These are phyloP conservation scores for Panagrolaimus sp. DNA, from an alignment of 1,140 invertebrate genomes.

Conservation along the genomic window DNA sequence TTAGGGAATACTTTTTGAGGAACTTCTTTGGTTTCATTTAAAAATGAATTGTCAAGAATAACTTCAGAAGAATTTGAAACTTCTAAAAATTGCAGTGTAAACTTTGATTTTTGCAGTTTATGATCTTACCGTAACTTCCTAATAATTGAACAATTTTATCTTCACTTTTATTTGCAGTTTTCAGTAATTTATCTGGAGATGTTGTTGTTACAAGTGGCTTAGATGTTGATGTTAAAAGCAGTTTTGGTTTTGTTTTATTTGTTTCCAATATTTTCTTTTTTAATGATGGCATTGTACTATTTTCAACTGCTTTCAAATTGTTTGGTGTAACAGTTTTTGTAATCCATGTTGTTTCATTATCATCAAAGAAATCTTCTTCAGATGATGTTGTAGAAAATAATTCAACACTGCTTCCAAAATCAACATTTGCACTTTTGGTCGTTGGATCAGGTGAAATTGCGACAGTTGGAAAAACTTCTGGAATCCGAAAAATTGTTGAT, in stretches of 20 bases:
- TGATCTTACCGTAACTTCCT: no score
- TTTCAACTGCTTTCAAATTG: background rate
- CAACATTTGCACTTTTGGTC: background rate
- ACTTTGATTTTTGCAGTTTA: no score
- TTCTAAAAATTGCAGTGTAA: no score
- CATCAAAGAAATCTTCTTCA: background rate
- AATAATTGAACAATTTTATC: no score
- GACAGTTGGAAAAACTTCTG: background rate
- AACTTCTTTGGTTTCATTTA: background rate
- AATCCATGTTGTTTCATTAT: background rate
- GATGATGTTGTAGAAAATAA: background rate
- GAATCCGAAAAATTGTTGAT: constrained; percentile 10
- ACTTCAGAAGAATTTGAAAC: no score
- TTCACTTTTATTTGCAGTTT: no score
- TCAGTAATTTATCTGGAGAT: no score
- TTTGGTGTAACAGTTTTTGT: background rate
- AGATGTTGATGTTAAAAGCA: no score
- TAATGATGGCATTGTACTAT: background rate
- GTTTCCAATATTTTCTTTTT: background rate
- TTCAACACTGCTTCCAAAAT: background rate
- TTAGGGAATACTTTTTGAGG: background rate
- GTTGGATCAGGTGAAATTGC: background rate
- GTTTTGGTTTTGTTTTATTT: no score
- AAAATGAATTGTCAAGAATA: no score
- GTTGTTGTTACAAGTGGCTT: no score